Percentiles rank a stretch among this genome's conserved stretches.
Evolutionary conservation across 2,797 vertebrate genomes (phyloP).

Genomic region (Serranus cabrilla): DNA sequence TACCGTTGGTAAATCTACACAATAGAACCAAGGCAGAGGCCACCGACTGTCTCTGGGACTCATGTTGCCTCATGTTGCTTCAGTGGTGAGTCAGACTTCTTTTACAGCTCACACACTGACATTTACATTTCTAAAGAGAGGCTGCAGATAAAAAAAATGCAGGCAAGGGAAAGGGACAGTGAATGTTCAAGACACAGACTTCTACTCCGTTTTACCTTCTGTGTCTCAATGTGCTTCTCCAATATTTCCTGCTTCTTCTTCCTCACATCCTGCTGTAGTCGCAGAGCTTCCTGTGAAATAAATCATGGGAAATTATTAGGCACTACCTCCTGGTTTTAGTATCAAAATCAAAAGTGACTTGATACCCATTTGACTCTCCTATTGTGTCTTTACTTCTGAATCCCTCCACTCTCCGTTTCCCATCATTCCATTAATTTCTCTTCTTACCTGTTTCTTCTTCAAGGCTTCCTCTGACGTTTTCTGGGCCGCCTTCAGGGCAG

Average conservation of each 20-base stretch:
- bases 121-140: background rate
- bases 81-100: background rate
- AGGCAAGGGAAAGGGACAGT: background rate
- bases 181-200: background rate
- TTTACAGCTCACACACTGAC: slow-evolving; percentile 1
- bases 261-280: slow-evolving; percentile 95
- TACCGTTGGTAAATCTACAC: background rate
- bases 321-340: background rate
- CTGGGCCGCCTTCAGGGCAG: slow-evolving; percentile 94
- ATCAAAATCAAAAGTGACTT: background rate
- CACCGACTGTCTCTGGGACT: background rate
- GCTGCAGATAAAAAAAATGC: background rate
- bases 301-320: slow-evolving; percentile 6
- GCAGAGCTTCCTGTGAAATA: slow-evolving; percentile 90
- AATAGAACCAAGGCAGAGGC: background rate
- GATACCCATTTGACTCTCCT: background rate
- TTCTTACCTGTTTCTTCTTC: slow-evolving; percentile 94
- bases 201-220: slow-evolving; percentile 87
- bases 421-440: background rate
- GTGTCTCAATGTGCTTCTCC: slow-evolving; percentile 98
- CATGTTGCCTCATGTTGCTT: background rate
- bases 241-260: slow-evolving; percentile 99
- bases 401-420: background rate
- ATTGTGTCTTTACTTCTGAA: background rate
- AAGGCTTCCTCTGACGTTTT: slow-evolving; percentile 92